Base-by-base conservation (phyloP, 2,113 vertebrate genomes). In the Psephotus haematonotus region DNA sequence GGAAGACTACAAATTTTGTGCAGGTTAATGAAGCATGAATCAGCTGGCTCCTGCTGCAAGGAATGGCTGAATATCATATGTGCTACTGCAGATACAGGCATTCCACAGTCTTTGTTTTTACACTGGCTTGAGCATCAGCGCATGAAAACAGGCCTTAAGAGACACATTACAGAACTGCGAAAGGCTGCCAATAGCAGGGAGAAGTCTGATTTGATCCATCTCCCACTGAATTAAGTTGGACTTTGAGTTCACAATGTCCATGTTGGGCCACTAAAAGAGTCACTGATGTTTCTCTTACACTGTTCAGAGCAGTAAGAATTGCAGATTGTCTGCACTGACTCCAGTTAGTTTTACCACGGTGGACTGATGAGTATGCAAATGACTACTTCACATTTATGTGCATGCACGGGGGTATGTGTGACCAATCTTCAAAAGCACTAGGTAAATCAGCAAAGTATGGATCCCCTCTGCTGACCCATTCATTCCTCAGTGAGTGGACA, bases 11-110 rank as follows among this genome's bases (percentile, higher is more conserved):
- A 89, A 72, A 96, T 94, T 96, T 92, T 76, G 31, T 77, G 88
- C 93, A 92, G 85, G 84, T 95, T 95, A 95, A 90, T 93, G 85
- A 95, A 91, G 85, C 77, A 80, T 95, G 85, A 92, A 82, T 95
- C 92, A 91, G 89, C 88, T 89, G 84, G 76, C 82, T 94, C 83
- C 74, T 85, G 17, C 80, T 76, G 81, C 84, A 92, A 84, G 46
- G 59, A 93, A 59, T 10, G 81, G 69, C 63, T 95, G 77, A 88
- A 84, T 89, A 92, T 83, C 67, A 90, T 72, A 50, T 1, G 9
- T 82, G 86, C 29, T 76, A 43, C 77, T 93, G 72, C 93, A 88
- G 81, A 81, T 20, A 76, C 41, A 67, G 0, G 2, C 20, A 81
- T 28, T 69, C 57, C 1, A 5, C 53, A 35, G 70, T 33, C 41